Evolutionary conservation across 2,888 invertebrate genomes (phyloP), one percentile per base, ranked within the genome.

Genomic region (Andricus curvator): DNA sequence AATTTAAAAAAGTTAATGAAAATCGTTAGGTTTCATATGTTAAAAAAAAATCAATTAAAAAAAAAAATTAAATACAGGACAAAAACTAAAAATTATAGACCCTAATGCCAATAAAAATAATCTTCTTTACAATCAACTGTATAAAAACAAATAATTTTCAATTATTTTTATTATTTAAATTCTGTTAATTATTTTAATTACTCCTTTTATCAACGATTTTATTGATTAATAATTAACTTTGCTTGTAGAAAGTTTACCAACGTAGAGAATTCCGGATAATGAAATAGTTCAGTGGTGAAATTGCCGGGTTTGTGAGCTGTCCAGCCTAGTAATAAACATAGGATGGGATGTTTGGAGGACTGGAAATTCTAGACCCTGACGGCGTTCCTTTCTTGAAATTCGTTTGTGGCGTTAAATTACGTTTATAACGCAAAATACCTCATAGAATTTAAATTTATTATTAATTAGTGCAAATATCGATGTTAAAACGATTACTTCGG

Each of bases 291-390:
- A 33, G 51, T n/a, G 56, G 56, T 56, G 51, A 51, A 74, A 74
- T 74, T 74, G 33, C 56, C 5, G 33, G 51, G 51, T 37, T 74
- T 56, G 74, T 29, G 33, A 74, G 74, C 74, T 74, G 74, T 33
- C 56, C 74, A 33, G 15, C 29, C 51, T 74, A 56, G 74, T 74
- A 74, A 74, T 74, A 74, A 74, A 74, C 74, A 74, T 70, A 70
- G 48, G 15, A 70, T 25, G 67, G 48, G 44, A 15, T 68, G 68
- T 48, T 68, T 68, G 44, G 25, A 48, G 44, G 29, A 70, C 48
- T 70, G 70, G 70, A 70, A 70, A 70, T 70, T 70, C 48, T 70
- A 29, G 48, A 70, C 11, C 70, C 29, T 8, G 25, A 70, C 20
- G 29, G 56, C 51, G 51, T 74, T 56, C 74, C 74, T 33, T 33